A percentile compares a stretch with the other conserved stretches of the same genome.
phyloP scores from a whole-genome alignment of 1,140 invertebrate species.

The Kradibia gibbosae region DNA sequence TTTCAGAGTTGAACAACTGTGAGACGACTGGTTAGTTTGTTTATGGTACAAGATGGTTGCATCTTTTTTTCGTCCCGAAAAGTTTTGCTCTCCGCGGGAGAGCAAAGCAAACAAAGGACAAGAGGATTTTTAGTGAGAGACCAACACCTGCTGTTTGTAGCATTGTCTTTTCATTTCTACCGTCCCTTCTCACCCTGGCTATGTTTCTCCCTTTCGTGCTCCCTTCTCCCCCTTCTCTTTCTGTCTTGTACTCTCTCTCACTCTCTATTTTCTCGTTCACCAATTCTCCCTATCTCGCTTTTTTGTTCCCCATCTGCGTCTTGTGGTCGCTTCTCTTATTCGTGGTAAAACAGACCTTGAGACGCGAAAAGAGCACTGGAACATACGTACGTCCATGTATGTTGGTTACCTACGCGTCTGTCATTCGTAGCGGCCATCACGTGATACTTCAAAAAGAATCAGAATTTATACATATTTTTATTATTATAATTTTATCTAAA shows the following conservation, averaged over 20 bases:
- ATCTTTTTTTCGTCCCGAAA: neutral
- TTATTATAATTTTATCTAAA: neutral
- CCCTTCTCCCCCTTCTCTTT: constrained; percentile 15
- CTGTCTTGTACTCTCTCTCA: constrained; percentile 13
- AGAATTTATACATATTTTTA: neutral
- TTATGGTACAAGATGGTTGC: neutral
- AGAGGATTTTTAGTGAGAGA: constrained; percentile 28
- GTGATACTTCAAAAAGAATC: neutral
- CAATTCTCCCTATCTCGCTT: neutral
- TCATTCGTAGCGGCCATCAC: neutral
- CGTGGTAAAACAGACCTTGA: constrained; percentile 31
- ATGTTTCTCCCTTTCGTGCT: constrained; percentile 44
- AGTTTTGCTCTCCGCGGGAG: constrained; percentile 18
- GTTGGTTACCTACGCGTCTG: neutral
- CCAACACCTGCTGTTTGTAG: constrained; percentile 66
- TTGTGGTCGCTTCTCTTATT: neutral
- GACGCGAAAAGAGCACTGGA: constrained; percentile 16
- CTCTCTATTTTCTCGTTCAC: neutral
- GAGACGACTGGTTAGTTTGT: neutral
- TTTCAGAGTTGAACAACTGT: neutral
- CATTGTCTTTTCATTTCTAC: constrained; percentile 57
- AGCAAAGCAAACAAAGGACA: constrained; percentile 45
- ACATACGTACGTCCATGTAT: constrained; percentile 16
- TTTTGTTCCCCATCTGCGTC: neutral
- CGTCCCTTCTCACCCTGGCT: constrained; percentile 20